phyloP scores from a whole-genome alignment of 2,113 vertebrate species.

The Thamnophis sirtalis region DNA sequence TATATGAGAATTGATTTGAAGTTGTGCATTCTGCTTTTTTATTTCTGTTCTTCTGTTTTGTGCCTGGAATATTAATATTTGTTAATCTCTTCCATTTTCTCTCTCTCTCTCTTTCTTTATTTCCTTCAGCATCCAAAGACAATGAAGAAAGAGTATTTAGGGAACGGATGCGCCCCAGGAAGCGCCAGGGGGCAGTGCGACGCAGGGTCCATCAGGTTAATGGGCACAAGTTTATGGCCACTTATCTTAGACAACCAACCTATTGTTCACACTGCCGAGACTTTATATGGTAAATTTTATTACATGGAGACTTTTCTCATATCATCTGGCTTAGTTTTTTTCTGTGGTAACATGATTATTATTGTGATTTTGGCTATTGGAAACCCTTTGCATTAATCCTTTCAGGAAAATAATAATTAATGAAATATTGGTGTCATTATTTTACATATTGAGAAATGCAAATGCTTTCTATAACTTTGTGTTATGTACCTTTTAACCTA shows the following conservation, averaged over 20 bases:
- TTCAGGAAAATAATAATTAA: background rate
- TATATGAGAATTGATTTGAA: background rate
- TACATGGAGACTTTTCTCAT: background rate
- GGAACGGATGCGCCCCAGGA: slow-evolving; percentile 90
- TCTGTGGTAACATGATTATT: background rate
- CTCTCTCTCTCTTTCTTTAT: slow-evolving; percentile 7
- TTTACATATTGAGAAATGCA: background rate
- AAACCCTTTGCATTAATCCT: background rate
- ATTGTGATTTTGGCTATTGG: background rate
- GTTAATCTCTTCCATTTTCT: background rate
- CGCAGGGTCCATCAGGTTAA: slow-evolving; percentile 97
- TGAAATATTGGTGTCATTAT: background rate
- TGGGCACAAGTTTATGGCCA: slow-evolving; percentile 99
- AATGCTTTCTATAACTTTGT: background rate
- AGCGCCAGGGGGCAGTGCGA: slow-evolving; percentile 92
- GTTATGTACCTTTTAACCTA: background rate
- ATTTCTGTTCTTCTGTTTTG: background rate
- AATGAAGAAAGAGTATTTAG: slow-evolving; percentile 97
- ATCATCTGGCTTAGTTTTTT: background rate
- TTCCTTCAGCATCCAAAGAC: slow-evolving; percentile 80
- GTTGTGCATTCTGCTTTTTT: fast-evolving
- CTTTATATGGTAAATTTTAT: slow-evolving; percentile 88
- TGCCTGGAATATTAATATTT: background rate
- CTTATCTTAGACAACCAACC: slow-evolving; percentile 95
- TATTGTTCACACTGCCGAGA: slow-evolving; percentile 98